A percentile compares a stretch with the other conserved stretches of the same genome.
Evolutionary conservation across 2,113 vertebrate species (phyloP).

Genomic region (Triplophysa rosa): DNA sequence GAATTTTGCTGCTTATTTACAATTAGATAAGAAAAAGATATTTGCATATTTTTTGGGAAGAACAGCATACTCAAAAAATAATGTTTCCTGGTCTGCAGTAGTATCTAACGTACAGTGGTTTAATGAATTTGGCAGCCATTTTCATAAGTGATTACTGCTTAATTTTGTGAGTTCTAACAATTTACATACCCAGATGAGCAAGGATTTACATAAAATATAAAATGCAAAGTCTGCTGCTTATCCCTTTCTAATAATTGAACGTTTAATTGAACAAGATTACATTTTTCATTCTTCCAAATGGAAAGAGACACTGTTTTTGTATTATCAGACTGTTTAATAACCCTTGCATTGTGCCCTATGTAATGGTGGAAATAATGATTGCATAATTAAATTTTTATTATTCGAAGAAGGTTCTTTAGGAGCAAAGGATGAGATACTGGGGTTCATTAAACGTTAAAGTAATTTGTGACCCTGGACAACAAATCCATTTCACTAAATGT

Average conservation of each 20-base stretch:
- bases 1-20: background rate
- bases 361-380: conserved; percentile 14
- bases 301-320: conserved; percentile 13
- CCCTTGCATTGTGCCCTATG: conserved; percentile 8
- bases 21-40: background rate
- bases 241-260: background rate
- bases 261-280: conserved; percentile 33
- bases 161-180: conserved; percentile 19
- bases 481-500: no score
- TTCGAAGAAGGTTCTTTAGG: background rate
- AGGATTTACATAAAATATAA: conserved; percentile 34
- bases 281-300: conserved; percentile 24
- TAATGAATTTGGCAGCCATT: conserved; percentile 1
- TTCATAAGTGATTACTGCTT: conserved; percentile 19
- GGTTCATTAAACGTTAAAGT: background rate
- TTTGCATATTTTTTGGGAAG: background rate
- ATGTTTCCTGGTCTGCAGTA: background rate
- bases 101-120: background rate
- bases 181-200: conserved; percentile 28
- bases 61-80: background rate
- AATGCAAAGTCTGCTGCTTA: conserved; percentile 33
- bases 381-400: background rate
- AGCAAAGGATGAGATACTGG: background rate
- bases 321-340: conserved; percentile 39
- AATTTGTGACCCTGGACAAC: no score